These are phyloP conservation scores for Drosophila merina DNA, from an alignment of 2,888 invertebrate genomes.

Conservation along the genomic window DNA sequence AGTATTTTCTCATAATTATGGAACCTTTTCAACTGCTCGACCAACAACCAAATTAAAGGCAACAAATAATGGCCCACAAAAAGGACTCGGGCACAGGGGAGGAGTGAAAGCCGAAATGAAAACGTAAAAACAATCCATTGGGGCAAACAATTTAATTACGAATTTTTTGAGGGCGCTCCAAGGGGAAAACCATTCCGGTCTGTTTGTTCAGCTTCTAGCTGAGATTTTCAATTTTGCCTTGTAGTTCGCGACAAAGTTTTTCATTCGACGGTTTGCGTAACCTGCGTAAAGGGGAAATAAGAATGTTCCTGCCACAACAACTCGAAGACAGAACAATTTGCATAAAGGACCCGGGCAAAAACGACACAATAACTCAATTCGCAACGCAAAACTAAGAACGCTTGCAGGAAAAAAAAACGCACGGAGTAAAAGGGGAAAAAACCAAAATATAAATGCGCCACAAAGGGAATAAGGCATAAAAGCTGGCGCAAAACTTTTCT, in stretches of 20 bases:
- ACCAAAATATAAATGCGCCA: conserved; percentile 49
- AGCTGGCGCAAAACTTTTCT: conserved; percentile 51
- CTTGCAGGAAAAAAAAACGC: conserved; percentile 36
- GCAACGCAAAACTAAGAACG: conserved; percentile 39
- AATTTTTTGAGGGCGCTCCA: conserved; percentile 47
- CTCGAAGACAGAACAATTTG: conserved; percentile 41
- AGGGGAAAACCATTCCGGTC: conserved; percentile 27
- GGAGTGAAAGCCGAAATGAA: conserved; percentile 13
- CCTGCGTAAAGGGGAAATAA: conserved; percentile 29
- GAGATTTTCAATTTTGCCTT: conserved; percentile 44
- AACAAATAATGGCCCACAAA: conserved; percentile 48
- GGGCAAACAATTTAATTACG: conserved; percentile 66
- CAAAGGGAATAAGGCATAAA: conserved; percentile 51
- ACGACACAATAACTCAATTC: conserved; percentile 75
- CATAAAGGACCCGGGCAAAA: conserved; percentile 38
- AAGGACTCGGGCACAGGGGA: conserved; percentile 2
- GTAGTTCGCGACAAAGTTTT: conserved; percentile 28
- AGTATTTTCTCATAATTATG: conserved; percentile 28
- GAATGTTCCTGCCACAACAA: conserved; percentile 45
- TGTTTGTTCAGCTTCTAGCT: conserved; percentile 20
- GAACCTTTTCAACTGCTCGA: not conserved
- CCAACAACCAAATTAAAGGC: conserved; percentile 41
- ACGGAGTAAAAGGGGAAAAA: conserved; percentile 28
- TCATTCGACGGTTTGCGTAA: conserved; percentile 25
- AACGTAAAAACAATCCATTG: conserved; percentile 57